Evolutionary conservation across 2,113 vertebrate genomes (phyloP), one percentile per base, ranked within the genome.

Genomic region (Oxyruncus cristatus): DNA sequence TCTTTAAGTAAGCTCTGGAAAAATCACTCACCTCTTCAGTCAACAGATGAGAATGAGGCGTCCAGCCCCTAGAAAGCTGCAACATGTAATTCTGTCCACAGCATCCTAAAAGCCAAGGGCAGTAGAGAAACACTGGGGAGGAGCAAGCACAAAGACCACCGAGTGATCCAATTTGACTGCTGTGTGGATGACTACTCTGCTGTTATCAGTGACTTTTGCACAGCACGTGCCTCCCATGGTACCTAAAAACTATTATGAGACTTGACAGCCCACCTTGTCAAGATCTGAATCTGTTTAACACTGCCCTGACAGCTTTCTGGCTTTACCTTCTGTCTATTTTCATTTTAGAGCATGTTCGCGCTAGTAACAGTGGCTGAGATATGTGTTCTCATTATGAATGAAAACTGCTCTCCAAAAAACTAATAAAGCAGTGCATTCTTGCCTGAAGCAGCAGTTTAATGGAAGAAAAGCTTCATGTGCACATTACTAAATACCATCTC

Each of bases 381-480:
- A 33, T 62, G 53, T 89, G 50, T 80, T 92, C 89, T 93, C 46
- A 46, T 95, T 96, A 87, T 62, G 82, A 97, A 96, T 89, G 58
- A 95, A 96, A 95, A 91, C 89, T 91, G 82, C 49, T 96, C 79
- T 85, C 93, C 90, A 89, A 87, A 96, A 93, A 93, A 88, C 85
- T 86, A 82, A 94, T 92, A 88, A 93, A 93, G 88, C 44, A 76
- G 63, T 17, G 17, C 41, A 58, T 77, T 85, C 68, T 94, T 52
- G 92, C 95, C 88, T 10, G 27, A 86, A 96, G 95, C 76, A 83
- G 56, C 61, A 52, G 93, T 93, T 68, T 91, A 93, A 96, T 47
- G 81, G 88, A 79, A 94, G 66, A 87, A 85, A 93, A 84, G 22
- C 72, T 94, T 91, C 41, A 72, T 82, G 41, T 67, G 61, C 47